phyloP scores from a whole-genome alignment of 2,113 vertebrate species.

The Brienomyrus brachyistius region DNA sequence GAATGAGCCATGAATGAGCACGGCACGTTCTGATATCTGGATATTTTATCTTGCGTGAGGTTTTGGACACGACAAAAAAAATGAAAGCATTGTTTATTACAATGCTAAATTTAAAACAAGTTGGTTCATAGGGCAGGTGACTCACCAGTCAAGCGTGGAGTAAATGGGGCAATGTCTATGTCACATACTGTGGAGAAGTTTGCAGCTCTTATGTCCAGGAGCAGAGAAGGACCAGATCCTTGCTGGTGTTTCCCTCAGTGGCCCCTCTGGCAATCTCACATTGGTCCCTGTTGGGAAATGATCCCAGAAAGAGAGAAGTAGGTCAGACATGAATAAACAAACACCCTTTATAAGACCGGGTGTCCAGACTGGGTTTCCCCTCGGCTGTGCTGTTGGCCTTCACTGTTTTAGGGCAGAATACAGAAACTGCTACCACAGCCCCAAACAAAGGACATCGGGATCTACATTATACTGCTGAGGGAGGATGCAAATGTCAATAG shows the following conservation, averaged over 20 bases:
- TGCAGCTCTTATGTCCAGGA: background rate
- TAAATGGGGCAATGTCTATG: background rate
- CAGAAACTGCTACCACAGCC: background rate
- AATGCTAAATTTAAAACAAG: background rate
- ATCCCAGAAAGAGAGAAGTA: background rate
- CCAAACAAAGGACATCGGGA: background rate
- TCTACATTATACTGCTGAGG: background rate
- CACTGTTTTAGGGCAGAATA: background rate
- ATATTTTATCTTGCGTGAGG: background rate
- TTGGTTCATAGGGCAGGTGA: background rate
- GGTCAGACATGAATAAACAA: slow-evolving; percentile 20
- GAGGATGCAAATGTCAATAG: background rate
- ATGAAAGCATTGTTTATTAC: background rate
- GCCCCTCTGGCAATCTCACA: background rate
- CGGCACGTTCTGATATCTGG: background rate
- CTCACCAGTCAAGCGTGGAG: background rate
- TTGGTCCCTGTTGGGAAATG: background rate
- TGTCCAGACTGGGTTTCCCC: background rate
- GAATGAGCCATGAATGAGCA: background rate
- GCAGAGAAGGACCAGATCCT: background rate
- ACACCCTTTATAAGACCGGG: background rate
- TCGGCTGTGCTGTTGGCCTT: background rate
- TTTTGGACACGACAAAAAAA: background rate
- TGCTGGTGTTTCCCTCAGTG: background rate
- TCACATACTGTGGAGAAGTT: background rate